Conservation (phyloP, 2,888 invertebrate species). For the Unio delphinus region DNA sequence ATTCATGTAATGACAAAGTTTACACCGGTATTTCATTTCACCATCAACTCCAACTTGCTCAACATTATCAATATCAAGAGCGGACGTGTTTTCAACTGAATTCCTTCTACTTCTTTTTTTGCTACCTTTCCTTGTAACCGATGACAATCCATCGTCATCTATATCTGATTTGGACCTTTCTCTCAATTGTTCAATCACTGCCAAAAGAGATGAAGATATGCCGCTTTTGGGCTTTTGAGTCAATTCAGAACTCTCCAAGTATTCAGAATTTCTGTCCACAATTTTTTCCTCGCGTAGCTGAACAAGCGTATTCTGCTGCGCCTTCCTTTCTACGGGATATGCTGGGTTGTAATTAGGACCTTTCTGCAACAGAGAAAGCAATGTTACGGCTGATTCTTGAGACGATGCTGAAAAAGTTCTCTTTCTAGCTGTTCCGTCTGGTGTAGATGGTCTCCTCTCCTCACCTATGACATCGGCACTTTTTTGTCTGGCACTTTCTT, state of each 20-base stretch:
- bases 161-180: slow-evolving; percentile 54
- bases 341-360: slow-evolving; percentile 54
- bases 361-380: slow-evolving; percentile 55
- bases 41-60: slow-evolving; percentile 52
- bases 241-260: neutral
- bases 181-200: slow-evolving; percentile 69
- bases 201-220: slow-evolving; percentile 68
- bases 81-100: slow-evolving; percentile 40
- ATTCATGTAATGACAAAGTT: slow-evolving; percentile 67
- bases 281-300: neutral
- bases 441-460: neutral
- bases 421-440: slow-evolving; percentile 3
- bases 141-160: slow-evolving; percentile 23
- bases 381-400: slow-evolving; percentile 50
- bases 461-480: neutral
- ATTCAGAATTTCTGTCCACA: neutral
- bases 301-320: neutral
- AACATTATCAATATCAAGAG: slow-evolving; percentile 56
- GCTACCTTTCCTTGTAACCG: slow-evolving; percentile 23
- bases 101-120: slow-evolving; percentile 36
- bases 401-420: slow-evolving; percentile 1
- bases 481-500: slow-evolving; percentile 1
- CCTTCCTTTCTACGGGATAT: slow-evolving; percentile 26
- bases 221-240: slow-evolving; percentile 44
- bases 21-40: slow-evolving; percentile 58